These are phyloP conservation scores for Drosophila oshimai DNA, from an alignment of 1,140 invertebrate species.

Conservation along the genomic window DNA sequence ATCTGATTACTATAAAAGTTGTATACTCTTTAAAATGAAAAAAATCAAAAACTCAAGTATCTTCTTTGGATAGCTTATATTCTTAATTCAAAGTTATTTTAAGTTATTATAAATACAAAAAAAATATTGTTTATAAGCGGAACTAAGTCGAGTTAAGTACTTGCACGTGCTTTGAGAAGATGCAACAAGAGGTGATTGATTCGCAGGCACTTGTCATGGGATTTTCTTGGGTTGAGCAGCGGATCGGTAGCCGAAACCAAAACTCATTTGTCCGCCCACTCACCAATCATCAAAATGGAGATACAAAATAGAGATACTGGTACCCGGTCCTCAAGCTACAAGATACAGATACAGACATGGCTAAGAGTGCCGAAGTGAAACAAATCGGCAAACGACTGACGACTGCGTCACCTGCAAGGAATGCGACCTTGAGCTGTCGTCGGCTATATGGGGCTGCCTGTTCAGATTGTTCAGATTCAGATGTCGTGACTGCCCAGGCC, in stretches of 20 bases:
- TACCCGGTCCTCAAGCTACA: no score
- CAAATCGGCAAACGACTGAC: conserved; percentile 54
- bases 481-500: conserved; percentile 59
- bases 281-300: conserved; percentile 11
- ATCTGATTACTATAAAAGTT: no score
- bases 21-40: no score
- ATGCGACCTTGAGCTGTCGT: conserved; percentile 75
- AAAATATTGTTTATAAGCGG: not conserved
- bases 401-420: conserved; percentile 65
- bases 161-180: not conserved
- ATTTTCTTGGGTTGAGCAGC: not conserved
- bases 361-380: conserved; percentile 24
- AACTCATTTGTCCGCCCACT: conserved; percentile 43
- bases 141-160: not conserved
- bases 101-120: no score
- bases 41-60: no score
- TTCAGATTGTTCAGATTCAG: no score
- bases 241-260: conserved; percentile 18
- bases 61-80: no score
- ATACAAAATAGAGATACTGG: conserved; percentile 17
- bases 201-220: conserved; percentile 18
- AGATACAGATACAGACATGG: not conserved
- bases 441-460: conserved; percentile 33
- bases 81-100: no score
- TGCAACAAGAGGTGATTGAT: conserved; percentile 1